Evolutionary conservation across 2,797 vertebrate genomes (phyloP).

Genomic region (Paedocypris micromegethes): DNA sequence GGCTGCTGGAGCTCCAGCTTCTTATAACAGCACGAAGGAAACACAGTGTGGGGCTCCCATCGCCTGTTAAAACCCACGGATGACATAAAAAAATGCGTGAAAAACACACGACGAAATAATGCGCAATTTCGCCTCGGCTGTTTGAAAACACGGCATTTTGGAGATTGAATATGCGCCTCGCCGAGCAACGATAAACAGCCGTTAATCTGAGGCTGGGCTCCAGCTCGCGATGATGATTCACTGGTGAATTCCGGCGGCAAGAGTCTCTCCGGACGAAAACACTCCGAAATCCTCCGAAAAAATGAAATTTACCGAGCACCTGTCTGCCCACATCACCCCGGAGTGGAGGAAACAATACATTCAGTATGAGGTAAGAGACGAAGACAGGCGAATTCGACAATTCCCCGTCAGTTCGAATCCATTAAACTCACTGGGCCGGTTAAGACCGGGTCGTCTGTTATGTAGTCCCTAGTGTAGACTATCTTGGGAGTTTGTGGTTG

Average conservation of each 20-base stretch:
- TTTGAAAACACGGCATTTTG: constrained; percentile 9
- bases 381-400: constrained; percentile 1
- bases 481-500: not conserved
- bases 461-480: no score
- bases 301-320: constrained; percentile 98
- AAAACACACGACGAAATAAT: not conserved
- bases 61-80: not conserved
- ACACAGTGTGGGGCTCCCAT: constrained; percentile 17
- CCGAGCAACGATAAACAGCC: constrained; percentile 26
- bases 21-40: constrained; percentile 27
- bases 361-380: constrained; percentile 86
- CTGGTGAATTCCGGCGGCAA: constrained; percentile 31
- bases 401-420: not conserved
- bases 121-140: not conserved
- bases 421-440: not conserved
- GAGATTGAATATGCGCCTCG: constrained; percentile 5
- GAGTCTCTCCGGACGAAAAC: constrained; percentile 10
- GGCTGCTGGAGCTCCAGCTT: not conserved
- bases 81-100: not conserved
- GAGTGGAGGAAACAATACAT: constrained; percentile 99
- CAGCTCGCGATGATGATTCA: constrained; percentile 28
- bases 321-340: constrained; percentile 97
- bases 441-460: not conserved
- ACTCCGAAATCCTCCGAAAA: constrained; percentile 49
- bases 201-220: constrained; percentile 21